Conservation (phyloP, 2,113 vertebrate genomes). For the Tautogolabrus adspersus region DNA sequence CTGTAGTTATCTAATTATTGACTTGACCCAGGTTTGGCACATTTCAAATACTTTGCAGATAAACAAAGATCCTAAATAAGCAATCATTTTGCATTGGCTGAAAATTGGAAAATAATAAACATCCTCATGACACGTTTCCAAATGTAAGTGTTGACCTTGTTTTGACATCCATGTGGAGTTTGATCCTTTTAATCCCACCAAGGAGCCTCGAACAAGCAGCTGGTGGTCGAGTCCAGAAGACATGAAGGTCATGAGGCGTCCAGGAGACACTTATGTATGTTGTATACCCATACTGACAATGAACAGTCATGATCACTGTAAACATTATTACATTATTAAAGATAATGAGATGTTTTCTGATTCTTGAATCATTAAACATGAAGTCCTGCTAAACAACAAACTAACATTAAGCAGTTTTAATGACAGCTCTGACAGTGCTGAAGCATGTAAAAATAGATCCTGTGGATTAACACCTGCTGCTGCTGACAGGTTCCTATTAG, state of each 20-base stretch:
- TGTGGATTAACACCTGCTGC: constrained; percentile 61
- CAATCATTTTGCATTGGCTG: background rate
- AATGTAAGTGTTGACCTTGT: constrained; percentile 3
- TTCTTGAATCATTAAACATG: background rate
- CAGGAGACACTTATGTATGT: background rate
- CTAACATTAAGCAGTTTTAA: background rate
- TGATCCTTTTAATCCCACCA: constrained; percentile 41
- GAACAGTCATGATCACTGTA: background rate
- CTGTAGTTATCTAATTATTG: no score
- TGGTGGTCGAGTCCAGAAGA: constrained; percentile 39
- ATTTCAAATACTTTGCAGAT: background rate
- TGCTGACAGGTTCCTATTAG: constrained; percentile 63
- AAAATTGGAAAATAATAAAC: background rate
- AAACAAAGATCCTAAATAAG: background rate
- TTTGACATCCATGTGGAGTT: constrained; percentile 26
- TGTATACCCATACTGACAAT: background rate
- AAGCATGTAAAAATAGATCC: constrained; percentile 71
- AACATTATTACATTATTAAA: no score
- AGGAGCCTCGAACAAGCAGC: constrained; percentile 55
- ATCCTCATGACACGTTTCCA: constrained; percentile 1
- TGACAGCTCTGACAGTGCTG: constrained; percentile 17
- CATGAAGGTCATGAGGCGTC: constrained; percentile 34
- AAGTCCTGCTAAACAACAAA: background rate
- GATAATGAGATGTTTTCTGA: background rate
- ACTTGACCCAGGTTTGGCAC: no score